Base-by-base conservation (phyloP, 2,113 vertebrate genomes). In the Zapornia atra region DNA sequence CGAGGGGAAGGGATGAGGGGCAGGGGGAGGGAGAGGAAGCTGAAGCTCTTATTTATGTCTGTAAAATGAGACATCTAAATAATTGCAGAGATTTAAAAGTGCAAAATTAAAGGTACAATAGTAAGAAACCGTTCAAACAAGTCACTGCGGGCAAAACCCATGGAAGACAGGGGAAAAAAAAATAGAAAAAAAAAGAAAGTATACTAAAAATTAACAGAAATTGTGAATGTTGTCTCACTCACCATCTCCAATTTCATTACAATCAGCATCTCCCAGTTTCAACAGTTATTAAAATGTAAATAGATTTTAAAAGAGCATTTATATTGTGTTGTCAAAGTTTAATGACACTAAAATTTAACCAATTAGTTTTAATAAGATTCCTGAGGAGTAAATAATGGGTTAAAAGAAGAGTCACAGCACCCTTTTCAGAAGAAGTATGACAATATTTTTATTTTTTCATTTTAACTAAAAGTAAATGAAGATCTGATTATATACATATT, bases 241-340 rank as follows among this genome's bases (percentile, higher is more conserved):
- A 48, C 7, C 10, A 28, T 33, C 9, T 76, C 21, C 12, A 40
- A 24, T 28, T n/a, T 72, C 16, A 29, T 18, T 33, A 54, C 4
- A 56, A 2, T 31, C 38, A 38, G 10, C 5, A 33, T 60, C 7
- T 70, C 4, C 2, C 11, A 34, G n/a, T 14, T 42, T 51, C 11
- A 46, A 36, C 4, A 61, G 9, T 8, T 50, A 61, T 61, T 81
- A 78, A 15, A 61, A 65, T 6, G 21, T 46, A 18, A 70, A 29
- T 26, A 54, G 4, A 18, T 14, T 2, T 34, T 5, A 44, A 46
- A 71, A 71, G 54, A 1, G 0, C 1, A 6, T 9, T 25, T 31
- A 4, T 60, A 46, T 26, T 54, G 1, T 65, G 17, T 63, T 8
- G 29, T 25, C 31, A 86, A 77, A 54, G 29, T 1, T 38, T 79